phyloP scores from a whole-genome alignment of 2,113 vertebrate species.

The Rhynchopsitta pachyrhyncha region DNA sequence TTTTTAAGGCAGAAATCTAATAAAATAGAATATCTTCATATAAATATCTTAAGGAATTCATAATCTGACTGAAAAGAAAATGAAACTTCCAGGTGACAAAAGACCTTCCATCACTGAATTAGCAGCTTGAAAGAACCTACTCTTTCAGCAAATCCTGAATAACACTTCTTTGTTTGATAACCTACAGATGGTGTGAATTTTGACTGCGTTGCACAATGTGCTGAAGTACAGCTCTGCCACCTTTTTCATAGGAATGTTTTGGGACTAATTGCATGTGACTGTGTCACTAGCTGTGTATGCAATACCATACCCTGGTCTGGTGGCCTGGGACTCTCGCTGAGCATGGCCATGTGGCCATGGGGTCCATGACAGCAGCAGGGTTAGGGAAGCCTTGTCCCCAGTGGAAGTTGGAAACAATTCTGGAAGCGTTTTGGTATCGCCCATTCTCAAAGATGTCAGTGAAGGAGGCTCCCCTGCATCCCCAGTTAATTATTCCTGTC shows the following conservation, averaged over 20 bases:
- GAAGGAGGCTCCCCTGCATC: not conserved
- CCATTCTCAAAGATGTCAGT: not conserved
- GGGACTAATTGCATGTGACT: not conserved
- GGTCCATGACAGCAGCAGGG: not conserved
- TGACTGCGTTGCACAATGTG: not conserved
- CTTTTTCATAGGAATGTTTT: not conserved
- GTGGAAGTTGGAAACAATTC: not conserved
- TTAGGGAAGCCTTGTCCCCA: rapidly evolving
- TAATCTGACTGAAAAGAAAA: not conserved
- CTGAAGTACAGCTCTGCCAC: not conserved
- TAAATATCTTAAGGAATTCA: not conserved
- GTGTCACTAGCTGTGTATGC: not conserved
- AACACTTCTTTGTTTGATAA: not conserved
- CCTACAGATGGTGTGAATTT: not conserved
- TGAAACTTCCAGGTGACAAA: not conserved
- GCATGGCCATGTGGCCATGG: rapidly evolving
- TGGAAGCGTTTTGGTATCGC: not conserved
- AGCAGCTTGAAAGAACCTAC: not conserved
- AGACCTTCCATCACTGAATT: not conserved
- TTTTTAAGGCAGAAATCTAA: not conserved
- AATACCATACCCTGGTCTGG: no score
- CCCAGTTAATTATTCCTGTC: not conserved
- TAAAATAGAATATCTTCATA: not conserved
- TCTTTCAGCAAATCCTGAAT: not conserved
- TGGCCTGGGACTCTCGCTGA: not conserved